phyloP scores from a whole-genome alignment of 64 coral and sea anemone genomes.

The Porites lutea region DNA sequence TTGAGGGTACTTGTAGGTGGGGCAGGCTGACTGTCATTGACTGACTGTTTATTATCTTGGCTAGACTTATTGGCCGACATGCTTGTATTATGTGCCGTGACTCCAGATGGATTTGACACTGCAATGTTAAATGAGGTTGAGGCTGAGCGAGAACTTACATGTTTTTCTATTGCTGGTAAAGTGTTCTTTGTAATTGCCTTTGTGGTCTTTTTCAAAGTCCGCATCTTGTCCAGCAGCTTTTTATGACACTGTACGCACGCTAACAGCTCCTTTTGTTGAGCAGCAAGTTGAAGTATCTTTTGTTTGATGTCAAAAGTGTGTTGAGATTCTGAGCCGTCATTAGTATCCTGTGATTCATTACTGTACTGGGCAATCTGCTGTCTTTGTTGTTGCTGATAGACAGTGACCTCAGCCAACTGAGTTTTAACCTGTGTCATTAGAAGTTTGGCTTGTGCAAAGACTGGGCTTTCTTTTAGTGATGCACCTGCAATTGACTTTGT shows the following conservation, averaged over 20 bases:
- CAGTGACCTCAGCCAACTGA: conserved; percentile 22
- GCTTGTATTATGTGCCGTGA: neutral
- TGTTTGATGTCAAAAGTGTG: neutral
- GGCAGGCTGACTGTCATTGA: too few relatives aligned
- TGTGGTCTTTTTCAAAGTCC: neutral
- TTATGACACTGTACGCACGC: conserved; percentile 15
- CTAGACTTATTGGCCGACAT: neutral
- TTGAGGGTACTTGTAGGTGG: neutral
- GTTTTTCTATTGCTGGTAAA: conserved; percentile 13
- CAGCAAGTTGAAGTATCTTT: conserved; percentile 26
- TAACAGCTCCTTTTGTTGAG: conserved; percentile 38
- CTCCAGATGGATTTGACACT: neutral
- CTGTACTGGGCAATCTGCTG: neutral
- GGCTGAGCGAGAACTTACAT: neutral
- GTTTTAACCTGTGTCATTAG: conserved; percentile 34
- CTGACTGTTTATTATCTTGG: neutral
- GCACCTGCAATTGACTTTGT: neutral
- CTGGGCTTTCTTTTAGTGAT: neutral
- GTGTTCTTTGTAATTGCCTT: neutral
- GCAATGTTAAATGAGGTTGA: too few relatives aligned
- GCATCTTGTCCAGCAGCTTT: conserved; percentile 40
- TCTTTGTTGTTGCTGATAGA: conserved; percentile 9
- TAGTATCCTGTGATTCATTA: neutral
- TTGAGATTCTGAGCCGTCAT: neutral
- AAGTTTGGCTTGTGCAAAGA: conserved; percentile 7